Conservation (phyloP, 2,113 vertebrate genomes). For the Neolamprologus sp. region DNA sequence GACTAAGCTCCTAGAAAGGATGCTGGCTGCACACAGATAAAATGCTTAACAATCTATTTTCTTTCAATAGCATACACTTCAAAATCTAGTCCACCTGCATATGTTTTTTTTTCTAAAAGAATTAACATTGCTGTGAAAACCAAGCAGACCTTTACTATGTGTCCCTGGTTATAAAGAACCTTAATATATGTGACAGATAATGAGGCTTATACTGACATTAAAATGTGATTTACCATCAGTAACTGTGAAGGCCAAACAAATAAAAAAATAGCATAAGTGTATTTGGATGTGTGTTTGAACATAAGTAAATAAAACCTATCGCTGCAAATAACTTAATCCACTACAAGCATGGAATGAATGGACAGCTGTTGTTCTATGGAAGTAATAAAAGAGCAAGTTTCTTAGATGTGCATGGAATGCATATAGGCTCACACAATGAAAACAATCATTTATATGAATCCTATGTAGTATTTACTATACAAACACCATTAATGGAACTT, state of each 20-base stretch:
- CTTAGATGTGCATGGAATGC: neutral
- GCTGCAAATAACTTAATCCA: neutral
- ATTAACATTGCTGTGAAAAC: neutral
- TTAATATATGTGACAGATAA: neutral
- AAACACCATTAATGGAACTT: neutral
- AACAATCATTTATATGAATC: neutral
- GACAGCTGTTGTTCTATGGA: neutral
- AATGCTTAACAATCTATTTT: slow-evolving; percentile 49
- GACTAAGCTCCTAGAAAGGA: slow-evolving; percentile 31
- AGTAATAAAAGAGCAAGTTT: neutral
- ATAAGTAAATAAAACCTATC: neutral
- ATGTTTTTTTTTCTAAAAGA: neutral
- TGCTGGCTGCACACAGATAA: slow-evolving; percentile 23
- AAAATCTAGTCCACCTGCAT: neutral
- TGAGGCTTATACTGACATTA: neutral
- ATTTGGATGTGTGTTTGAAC: neutral
- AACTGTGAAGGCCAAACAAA: neutral
- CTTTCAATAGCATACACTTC: neutral
- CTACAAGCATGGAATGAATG: neutral
- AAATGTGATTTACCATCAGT: neutral
- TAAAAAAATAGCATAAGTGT: neutral
- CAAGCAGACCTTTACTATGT: neutral
- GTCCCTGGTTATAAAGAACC: neutral
- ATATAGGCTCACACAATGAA: neutral
- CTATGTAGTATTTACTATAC: neutral